These are phyloP conservation scores for Xerus inauris DNA, from an alignment of 2,113 vertebrate genomes.

Conservation along the genomic window DNA sequence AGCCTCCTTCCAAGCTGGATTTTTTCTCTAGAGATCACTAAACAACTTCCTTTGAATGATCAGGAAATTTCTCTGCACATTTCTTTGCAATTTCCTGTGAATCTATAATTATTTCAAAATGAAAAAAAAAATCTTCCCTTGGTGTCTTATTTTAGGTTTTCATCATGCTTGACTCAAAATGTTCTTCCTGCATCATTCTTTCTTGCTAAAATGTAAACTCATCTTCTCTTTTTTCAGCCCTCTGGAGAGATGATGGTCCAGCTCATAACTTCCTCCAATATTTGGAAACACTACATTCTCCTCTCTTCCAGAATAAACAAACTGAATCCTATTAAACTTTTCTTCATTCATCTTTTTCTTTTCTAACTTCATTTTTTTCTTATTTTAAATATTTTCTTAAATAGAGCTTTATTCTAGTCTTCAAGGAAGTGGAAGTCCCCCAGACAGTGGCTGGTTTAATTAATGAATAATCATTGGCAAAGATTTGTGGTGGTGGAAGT, in stretches of 20 bases:
- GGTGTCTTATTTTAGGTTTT: constrained; percentile 52
- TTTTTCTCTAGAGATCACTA: constrained; percentile 11
- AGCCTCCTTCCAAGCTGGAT: neutral
- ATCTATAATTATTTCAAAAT: constrained; percentile 51
- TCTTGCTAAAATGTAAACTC: constrained; percentile 28
- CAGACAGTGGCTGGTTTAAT: neutral
- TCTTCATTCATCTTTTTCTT: neutral
- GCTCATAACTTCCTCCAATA: constrained; percentile 7
- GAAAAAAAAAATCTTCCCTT: neutral
- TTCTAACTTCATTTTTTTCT: neutral
- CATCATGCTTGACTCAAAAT: constrained; percentile 31
- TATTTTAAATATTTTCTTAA: constrained; percentile 4
- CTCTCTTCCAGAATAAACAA: constrained; percentile 46
- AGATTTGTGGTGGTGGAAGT: neutral
- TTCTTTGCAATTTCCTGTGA: constrained; percentile 53
- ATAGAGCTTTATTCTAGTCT: neutral
- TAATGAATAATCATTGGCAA: neutral
- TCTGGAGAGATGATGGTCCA: neutral
- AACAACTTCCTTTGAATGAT: neutral
- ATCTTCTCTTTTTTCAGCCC: constrained; percentile 48
- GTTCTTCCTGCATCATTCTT: constrained; percentile 24
- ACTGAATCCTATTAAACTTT: neutral
- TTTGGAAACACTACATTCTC: neutral
- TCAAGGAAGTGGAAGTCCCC: neutral
- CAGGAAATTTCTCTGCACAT: neutral